These are phyloP conservation scores for Drosophila leonis DNA, from an alignment of 2,888 invertebrate species.

Conservation along the genomic window DNA sequence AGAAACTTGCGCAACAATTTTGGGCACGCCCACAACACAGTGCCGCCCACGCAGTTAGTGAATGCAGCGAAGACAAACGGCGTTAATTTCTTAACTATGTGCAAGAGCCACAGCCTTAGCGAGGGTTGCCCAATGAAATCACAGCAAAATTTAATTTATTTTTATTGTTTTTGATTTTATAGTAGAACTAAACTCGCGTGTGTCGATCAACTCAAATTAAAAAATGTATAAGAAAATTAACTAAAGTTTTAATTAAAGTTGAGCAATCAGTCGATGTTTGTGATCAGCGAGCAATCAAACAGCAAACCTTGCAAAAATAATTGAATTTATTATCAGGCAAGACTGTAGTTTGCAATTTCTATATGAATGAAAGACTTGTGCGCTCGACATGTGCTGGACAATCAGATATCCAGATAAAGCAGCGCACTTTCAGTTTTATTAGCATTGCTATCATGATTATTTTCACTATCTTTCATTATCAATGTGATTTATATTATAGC, in stretches of 20 bases:
- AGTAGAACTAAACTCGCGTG: neutral
- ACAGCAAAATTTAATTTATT: neutral
- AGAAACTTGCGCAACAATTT: constrained; percentile 24
- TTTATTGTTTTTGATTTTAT: neutral
- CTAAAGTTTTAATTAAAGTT: neutral
- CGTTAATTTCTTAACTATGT: constrained; percentile 68
- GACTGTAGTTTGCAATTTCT: neutral
- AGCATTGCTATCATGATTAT: neutral
- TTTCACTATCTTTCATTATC: neutral
- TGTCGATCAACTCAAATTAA: neutral
- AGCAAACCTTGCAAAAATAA: constrained; percentile 1
- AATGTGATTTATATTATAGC: too few species aligned
- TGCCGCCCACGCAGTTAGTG: constrained; percentile 1
- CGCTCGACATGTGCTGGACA: neutral
- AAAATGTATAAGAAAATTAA: neutral
- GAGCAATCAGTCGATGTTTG: neutral
- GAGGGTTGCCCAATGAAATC: constrained; percentile 13
- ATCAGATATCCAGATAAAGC: neutral
- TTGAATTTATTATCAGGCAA: constrained; percentile 1
- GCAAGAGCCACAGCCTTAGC: constrained; percentile 11
- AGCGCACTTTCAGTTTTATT: neutral
- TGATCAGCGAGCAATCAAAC: neutral
- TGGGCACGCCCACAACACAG: constrained; percentile 12
- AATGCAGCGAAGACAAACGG: constrained; percentile 59
- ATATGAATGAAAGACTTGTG: neutral